A percentile compares a stretch with the other conserved stretches of the same genome.
Evolutionary conservation across 2,888 invertebrate genomes (phyloP).

Genomic region (Sialis fuliginosa): DNA sequence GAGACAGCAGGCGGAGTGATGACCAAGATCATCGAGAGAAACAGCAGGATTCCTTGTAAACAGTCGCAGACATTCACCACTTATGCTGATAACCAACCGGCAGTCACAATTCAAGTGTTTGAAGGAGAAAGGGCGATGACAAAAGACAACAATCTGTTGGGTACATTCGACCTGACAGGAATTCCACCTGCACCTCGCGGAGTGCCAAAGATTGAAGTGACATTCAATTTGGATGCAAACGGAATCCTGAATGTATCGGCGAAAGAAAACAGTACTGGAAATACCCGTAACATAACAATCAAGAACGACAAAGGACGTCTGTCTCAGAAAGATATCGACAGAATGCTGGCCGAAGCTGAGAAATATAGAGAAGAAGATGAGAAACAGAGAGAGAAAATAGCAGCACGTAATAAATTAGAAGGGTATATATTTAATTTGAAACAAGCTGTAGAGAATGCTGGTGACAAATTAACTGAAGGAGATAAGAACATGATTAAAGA

Average conservation of each 20-base stretch:
- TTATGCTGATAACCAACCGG: constrained; percentile 47
- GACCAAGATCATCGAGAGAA: constrained; percentile 41
- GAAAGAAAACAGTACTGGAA: constrained; percentile 40
- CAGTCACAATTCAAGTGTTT: constrained; percentile 37
- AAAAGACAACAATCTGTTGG: constrained; percentile 56
- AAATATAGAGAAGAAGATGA: constrained; percentile 55
- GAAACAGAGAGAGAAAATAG: constrained; percentile 43
- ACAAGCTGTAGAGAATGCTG: constrained; percentile 44
- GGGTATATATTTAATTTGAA: constrained; percentile 48
- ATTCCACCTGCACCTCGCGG: constrained; percentile 52
- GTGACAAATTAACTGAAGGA: constrained; percentile 37
- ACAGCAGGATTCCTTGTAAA: constrained; percentile 35
- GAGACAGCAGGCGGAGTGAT: constrained; percentile 72
- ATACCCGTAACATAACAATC: constrained; percentile 57
- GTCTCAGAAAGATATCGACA: constrained; percentile 65
- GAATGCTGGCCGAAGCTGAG: constrained; percentile 61
- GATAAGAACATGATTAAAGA: constrained; percentile 39
- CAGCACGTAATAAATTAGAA: constrained; percentile 54
- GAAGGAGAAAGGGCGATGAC: constrained; percentile 67
- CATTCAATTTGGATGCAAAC: constrained; percentile 57
- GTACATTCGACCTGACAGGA: constrained; percentile 46
- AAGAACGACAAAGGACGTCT: constrained; percentile 69
- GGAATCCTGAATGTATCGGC: constrained; percentile 41
- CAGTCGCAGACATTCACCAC: constrained; percentile 43
- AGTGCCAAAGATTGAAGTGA: constrained; percentile 49